These are phyloP conservation scores for Tetramorium bicarinatum DNA, from an alignment of 2,888 invertebrate genomes.

Conservation along the genomic window DNA sequence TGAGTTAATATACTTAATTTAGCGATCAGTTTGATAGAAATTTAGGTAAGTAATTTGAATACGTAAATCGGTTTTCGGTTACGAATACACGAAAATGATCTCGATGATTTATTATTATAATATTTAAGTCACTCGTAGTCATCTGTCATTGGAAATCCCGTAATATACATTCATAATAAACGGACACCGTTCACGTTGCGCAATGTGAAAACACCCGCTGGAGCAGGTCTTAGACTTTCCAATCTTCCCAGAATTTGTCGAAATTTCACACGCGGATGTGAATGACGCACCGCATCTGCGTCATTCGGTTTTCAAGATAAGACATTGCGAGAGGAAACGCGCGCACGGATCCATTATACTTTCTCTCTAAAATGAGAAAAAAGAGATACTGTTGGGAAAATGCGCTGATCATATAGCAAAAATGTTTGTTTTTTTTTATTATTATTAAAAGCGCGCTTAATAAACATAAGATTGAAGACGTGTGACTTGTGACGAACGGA, in stretches of 20 bases:
- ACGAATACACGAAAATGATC: background rate
- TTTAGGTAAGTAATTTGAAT: background rate
- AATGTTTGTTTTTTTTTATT: background rate
- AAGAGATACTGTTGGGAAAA: background rate
- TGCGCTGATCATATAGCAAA: background rate
- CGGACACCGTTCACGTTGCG: slow-evolving; percentile 33
- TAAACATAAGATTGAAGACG: background rate
- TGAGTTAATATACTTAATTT: background rate
- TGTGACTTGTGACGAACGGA: background rate
- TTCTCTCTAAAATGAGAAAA: slow-evolving; percentile 24
- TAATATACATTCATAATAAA: slow-evolving; percentile 36
- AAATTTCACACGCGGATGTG: slow-evolving; percentile 13
- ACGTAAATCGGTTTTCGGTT: background rate
- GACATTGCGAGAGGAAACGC: background rate
- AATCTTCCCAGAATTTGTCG: slow-evolving; percentile 59
- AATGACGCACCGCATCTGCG: background rate
- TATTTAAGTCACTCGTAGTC: too few species aligned
- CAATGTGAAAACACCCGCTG: slow-evolving; percentile 39
- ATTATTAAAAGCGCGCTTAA: background rate
- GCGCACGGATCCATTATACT: background rate
- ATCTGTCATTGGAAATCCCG: slow-evolving; percentile 54
- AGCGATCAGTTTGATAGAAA: background rate
- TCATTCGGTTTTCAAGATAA: background rate
- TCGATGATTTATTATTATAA: slow-evolving; percentile 13
- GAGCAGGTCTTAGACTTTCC: slow-evolving; percentile 58